These are phyloP conservation scores for Hirtodrosophila duncani DNA, from an alignment of 2,888 invertebrate genomes.

Conservation along the genomic window DNA sequence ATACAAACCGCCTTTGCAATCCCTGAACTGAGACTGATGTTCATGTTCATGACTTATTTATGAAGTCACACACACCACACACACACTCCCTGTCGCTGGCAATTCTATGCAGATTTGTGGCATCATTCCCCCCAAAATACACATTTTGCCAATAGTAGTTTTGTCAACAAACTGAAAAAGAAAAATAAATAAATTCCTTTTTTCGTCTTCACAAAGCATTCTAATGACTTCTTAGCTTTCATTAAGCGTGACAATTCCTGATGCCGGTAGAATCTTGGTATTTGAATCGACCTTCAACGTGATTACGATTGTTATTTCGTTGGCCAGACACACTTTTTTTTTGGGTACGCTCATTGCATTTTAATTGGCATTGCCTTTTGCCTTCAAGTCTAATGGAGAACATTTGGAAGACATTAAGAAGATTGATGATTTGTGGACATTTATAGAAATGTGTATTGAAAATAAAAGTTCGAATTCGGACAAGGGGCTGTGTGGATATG, in stretches of 20 bases:
- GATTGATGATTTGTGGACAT: constrained; percentile 39
- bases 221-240: constrained; percentile 55
- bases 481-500: neutral
- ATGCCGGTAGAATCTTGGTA: constrained; percentile 17
- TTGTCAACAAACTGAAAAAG: constrained; percentile 25
- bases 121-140: constrained; percentile 22
- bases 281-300: constrained; percentile 47
- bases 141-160: constrained; percentile 43
- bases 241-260: constrained; percentile 16
- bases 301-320: constrained; percentile 36
- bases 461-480: constrained; percentile 12
- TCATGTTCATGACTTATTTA: constrained; percentile 55
- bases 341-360: constrained; percentile 50
- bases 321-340: constrained; percentile 22
- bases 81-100: constrained; percentile 9
- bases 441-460: constrained; percentile 10
- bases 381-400: constrained; percentile 10
- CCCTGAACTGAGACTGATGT: neutral
- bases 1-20: constrained; percentile 23
- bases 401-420: constrained; percentile 41
- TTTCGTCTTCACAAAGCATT: constrained; percentile 53
- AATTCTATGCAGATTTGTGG: constrained; percentile 35
- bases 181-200: constrained; percentile 20
- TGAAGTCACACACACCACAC: constrained; percentile 31
- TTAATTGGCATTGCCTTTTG: constrained; percentile 38